Conservation (phyloP, 2,113 vertebrate species). For the Sinocyclocheilus maitianheensis region DNA sequence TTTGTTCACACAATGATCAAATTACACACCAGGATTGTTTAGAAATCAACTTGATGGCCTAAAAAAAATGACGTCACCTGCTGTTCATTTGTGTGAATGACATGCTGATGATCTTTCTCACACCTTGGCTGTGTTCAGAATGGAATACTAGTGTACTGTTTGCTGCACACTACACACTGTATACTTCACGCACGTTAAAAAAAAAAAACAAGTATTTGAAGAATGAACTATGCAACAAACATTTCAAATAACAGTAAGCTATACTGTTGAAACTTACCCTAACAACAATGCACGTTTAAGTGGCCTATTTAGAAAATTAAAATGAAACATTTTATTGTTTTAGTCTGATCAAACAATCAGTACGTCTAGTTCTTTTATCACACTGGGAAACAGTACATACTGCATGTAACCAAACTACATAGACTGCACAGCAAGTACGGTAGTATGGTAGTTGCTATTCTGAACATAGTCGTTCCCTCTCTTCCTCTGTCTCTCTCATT, state of each 20-base stretch:
- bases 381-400: background rate
- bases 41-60: background rate
- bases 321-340: background rate
- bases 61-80: background rate
- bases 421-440: background rate
- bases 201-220: background rate
- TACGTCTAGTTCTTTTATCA: background rate
- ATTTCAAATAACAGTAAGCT: background rate
- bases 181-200: background rate
- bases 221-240: background rate
- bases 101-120: conserved; percentile 22
- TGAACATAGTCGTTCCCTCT: conserved; percentile 7
- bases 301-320: background rate
- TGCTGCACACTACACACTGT: background rate
- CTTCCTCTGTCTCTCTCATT: conserved; percentile 17
- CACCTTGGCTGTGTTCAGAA: conserved; percentile 10
- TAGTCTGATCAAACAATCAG: background rate
- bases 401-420: background rate
- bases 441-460: background rate
- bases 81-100: conserved; percentile 23
- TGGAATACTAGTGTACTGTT: background rate
- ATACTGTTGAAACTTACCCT: background rate
- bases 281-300: background rate
- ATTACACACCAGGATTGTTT: background rate
- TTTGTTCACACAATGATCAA: conserved; percentile 30